Percentiles rank a stretch among this genome's conserved stretches.
Evolutionary conservation across 2,797 vertebrate genomes (phyloP).

Genomic region (Anguilla pacifica): DNA sequence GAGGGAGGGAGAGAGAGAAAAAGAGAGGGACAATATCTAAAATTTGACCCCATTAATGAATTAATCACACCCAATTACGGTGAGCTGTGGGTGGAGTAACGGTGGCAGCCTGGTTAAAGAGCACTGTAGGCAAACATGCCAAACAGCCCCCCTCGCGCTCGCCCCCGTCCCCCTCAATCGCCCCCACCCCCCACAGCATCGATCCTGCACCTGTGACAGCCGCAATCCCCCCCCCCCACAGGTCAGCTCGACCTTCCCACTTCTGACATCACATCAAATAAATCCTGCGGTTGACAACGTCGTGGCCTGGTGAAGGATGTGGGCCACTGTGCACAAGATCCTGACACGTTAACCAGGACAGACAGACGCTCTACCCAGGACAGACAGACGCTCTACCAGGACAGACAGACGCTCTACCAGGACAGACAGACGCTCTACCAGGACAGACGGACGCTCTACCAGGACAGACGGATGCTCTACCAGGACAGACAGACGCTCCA

Average conservation of each 20-base stretch:
- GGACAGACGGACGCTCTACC: too few relatives aligned
- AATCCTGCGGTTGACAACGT: neutral
- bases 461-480: too few relatives aligned
- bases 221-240: neutral
- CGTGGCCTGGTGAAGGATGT: too few relatives aligned
- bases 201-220: neutral
- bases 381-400: neutral
- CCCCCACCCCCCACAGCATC: neutral
- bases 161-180: neutral
- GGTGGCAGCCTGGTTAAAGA: neutral
- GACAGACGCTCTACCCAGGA: neutral
- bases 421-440: too few relatives aligned
- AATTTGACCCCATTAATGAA: slow-evolving; percentile 20
- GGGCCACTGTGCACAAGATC: too few relatives aligned
- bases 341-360: too few relatives aligned
- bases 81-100: neutral
- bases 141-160: neutral
- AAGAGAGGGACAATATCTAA: neutral
- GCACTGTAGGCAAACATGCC: neutral
- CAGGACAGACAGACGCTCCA: too few relatives aligned
- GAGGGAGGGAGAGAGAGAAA: neutral
- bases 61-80: slow-evolving; percentile 7
- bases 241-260: neutral
- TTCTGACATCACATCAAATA: neutral
- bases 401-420: too few relatives aligned